Base-by-base conservation (phyloP, 2,797 vertebrate genomes). In the Malurus splendens region DNA sequence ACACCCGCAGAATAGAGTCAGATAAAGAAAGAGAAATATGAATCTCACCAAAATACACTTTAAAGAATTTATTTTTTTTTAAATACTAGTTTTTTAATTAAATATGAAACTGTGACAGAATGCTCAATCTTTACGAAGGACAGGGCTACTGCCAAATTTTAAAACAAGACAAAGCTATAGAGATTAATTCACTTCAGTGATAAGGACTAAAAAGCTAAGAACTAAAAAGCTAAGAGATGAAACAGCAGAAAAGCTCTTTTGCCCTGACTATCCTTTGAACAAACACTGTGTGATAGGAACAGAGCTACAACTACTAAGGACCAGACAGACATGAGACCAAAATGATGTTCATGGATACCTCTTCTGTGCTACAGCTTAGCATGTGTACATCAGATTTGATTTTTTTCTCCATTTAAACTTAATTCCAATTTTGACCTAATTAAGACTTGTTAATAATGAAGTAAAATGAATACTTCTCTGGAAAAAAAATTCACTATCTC, bases 231-330 rank as follows among this genome's bases (percentile, higher is more conserved):
- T 39, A 52, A 50, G 66, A 93, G 30, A 87, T 86, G 64, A 89
- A 95, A 89, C 24, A 89, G 60, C 56, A 86, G 66, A 90, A 82
- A 86, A 72, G 52, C 77, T 92, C 64, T 87, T 86, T 68, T 77
- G 38, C 79, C 73, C 71, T 84, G 41, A 65, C 57, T 57, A 55
- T 55, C 70, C 82, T 86, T 85, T 82, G 70, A 92, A 89, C 64
- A 67, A 79, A 85, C 6, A 33, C 42, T 48, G 32, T 56, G 55
- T 38, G 48, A 86, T 20, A 92, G 39, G 44, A 89, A 66, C 25
- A 30, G 45, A 86, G 52, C 56, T 83, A 44, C n/a, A 83, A 44
- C 44, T 55, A 61, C 66, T 52, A 62, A 78, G 14, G 30, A 66
- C 41, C 18, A 66, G 44, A 28, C 23, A 57, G 70, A 82, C 16